phyloP scores from a whole-genome alignment of 2,797 vertebrate species.

The Sebastes matsubarae region DNA sequence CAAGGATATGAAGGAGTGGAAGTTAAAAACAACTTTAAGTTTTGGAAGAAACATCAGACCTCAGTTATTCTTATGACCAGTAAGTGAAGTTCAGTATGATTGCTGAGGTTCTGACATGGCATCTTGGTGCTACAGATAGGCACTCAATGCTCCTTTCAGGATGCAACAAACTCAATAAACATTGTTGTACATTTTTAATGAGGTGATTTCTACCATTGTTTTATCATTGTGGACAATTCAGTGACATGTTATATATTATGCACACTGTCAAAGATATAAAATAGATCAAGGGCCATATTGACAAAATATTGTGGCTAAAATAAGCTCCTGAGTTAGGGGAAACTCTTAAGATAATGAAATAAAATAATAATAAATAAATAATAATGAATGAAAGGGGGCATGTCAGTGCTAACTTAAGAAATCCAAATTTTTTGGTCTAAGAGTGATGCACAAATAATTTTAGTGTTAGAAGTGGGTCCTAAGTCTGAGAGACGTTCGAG shows the following conservation, averaged over 20 bases:
- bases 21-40: not conserved
- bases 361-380: no score
- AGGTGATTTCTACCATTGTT: not conserved
- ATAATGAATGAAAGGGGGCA: not conserved
- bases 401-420: not conserved
- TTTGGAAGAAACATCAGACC: not conserved
- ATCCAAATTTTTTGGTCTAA: not conserved
- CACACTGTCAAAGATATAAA: not conserved
- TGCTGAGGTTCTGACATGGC: not conserved
- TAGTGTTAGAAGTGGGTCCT: not conserved
- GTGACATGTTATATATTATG: not conserved
- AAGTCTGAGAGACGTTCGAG: not conserved
- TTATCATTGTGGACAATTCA: not conserved
- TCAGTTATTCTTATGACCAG: not conserved
- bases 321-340: not conserved
- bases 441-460: not conserved
- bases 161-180: constrained; percentile 5
- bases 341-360: not conserved
- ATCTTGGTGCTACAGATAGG: not conserved
- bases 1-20: not conserved
- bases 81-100: not conserved
- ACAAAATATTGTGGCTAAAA: no score
- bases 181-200: constrained; percentile 1
- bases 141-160: not conserved
- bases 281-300: not conserved